Conservation (phyloP, 1,140 invertebrate genomes). For the Aphaenogaster rudis region DNA sequence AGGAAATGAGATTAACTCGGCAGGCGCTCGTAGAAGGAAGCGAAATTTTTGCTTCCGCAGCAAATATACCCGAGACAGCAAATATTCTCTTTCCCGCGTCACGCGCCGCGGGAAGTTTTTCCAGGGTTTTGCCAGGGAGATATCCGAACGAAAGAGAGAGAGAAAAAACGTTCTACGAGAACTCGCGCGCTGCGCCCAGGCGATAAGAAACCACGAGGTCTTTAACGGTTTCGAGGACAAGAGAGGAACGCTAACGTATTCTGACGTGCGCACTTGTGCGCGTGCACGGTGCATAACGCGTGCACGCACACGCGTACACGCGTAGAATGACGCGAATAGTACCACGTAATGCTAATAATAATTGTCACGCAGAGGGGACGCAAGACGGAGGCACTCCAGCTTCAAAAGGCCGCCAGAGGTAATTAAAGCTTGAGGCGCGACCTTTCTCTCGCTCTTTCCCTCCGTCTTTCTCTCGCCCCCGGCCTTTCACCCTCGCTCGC, state of each 20-base stretch:
- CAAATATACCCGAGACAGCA: conserved; percentile 63
- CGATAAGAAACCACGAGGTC: conserved; percentile 51
- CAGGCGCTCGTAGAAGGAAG: conserved; percentile 42
- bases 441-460: conserved; percentile 57
- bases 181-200: conserved; percentile 4
- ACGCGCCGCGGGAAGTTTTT: conserved; percentile 48
- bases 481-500: conserved; percentile 27
- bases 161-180: conserved; percentile 36
- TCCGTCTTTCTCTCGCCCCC: conserved; percentile 14
- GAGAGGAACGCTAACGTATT: conserved; percentile 18
- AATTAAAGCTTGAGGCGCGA: conserved; percentile 77
- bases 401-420: conserved; percentile 77
- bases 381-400: conserved; percentile 60
- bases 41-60: conserved; percentile 60
- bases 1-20: conserved; percentile 54
- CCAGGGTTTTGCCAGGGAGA: conserved; percentile 23
- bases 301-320: not conserved
- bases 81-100: conserved; percentile 55
- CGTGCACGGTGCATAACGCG: not conserved
- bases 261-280: not conserved
- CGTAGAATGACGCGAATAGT: conserved; percentile 49
- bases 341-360: conserved; percentile 70
- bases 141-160: not conserved
- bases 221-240: conserved; percentile 50
- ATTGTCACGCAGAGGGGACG: conserved; percentile 60